phyloP scores from a whole-genome alignment of 2,797 vertebrate species.

The Poecilia gillii region DNA sequence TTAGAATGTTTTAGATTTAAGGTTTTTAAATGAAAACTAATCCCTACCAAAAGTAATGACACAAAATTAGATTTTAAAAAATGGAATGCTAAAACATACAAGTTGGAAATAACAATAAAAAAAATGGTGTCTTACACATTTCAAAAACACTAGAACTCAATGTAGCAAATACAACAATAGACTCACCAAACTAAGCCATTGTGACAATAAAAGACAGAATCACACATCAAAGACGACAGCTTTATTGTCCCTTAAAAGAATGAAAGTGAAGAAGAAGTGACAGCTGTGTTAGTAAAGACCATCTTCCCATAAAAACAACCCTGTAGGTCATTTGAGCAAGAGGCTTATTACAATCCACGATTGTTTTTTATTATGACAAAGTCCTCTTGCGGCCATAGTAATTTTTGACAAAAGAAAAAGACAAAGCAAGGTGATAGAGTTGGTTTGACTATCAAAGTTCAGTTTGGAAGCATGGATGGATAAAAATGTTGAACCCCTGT shows the following conservation, averaged over 20 bases:
- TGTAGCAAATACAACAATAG: conserved; percentile 9
- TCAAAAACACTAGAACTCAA: background rate
- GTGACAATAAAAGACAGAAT: conserved; percentile 40
- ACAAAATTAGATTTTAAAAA: background rate
- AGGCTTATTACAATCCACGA: conserved; percentile 13
- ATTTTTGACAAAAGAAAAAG: background rate
- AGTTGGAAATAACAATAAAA: background rate
- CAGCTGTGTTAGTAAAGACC: conserved; percentile 24
- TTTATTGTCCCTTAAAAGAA: conserved; percentile 28
- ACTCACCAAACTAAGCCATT: conserved; percentile 16
- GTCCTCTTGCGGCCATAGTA: conserved; percentile 7
- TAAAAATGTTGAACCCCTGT: background rate
- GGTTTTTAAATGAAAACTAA: background rate
- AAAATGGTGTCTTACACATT: background rate
- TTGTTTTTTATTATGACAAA: conserved; percentile 17
- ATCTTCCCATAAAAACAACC: conserved; percentile 15
- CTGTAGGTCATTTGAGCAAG: conserved; percentile 16
- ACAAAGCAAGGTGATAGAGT: background rate
- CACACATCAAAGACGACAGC: conserved; percentile 38
- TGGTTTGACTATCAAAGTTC: background rate
- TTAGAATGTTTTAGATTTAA: background rate
- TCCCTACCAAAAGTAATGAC: background rate
- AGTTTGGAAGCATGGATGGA: background rate
- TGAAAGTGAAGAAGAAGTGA: conserved; percentile 22
- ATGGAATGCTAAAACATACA: background rate